These are phyloP conservation scores for Cossypha heuglini DNA, from an alignment of 2,797 vertebrate genomes.

Conservation along the genomic window DNA sequence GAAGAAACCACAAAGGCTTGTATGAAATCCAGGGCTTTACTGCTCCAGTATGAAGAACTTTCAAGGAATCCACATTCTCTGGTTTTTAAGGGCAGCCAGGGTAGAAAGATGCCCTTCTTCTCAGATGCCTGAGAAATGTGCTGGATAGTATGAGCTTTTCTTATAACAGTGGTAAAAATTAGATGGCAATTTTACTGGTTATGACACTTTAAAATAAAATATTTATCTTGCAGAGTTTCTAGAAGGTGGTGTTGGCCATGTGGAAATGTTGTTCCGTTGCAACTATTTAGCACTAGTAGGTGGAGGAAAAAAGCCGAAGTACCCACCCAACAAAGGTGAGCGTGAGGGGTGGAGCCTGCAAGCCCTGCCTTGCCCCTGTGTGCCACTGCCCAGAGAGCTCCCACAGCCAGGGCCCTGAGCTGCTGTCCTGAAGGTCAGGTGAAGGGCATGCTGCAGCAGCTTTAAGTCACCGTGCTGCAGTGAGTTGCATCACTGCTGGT, in stretches of 20 bases:
- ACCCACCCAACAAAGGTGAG: conserved; percentile 98
- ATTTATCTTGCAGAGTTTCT: conserved; percentile 87
- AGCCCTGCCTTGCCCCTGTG: neutral
- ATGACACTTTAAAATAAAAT: neutral
- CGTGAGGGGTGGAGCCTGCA: neutral
- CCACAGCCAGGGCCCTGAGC: neutral
- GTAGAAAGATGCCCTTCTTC: neutral
- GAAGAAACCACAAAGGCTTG: neutral
- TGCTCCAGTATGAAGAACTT: neutral
- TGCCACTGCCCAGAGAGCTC: neutral
- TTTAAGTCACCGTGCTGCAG: neutral
- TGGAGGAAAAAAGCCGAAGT: conserved; percentile 97
- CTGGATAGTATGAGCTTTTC: neutral
- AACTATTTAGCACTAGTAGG: conserved; percentile 97
- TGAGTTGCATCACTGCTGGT: neutral
- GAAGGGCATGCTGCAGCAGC: neutral
- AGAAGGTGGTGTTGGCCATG: conserved; percentile 94
- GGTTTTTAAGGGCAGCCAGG: neutral
- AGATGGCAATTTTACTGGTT: neutral
- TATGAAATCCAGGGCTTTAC: neutral
- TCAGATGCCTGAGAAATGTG: neutral
- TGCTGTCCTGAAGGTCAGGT: neutral
- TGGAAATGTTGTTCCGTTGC: conserved; percentile 98
- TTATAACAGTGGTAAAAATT: neutral
- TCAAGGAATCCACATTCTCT: neutral